Base-by-base conservation (phyloP, 1,140 invertebrate genomes). In the Ceratosolen solmsi region DNA sequence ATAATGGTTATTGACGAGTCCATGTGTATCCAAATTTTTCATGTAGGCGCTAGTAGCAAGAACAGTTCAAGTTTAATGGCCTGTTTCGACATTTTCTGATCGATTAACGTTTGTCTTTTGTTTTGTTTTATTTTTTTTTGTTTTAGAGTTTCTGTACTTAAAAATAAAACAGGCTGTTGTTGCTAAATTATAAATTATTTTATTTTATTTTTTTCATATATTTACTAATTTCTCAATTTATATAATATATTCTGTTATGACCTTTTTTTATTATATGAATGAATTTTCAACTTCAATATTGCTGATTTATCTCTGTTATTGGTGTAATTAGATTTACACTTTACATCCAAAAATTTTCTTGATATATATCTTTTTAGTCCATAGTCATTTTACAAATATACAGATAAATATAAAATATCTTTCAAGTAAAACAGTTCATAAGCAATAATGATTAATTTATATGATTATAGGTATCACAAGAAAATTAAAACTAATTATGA, bases 201-300 rank as follows among this genome's bases (percentile, higher is more conserved):
- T 72, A 46, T n/a, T 27, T 2, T 25, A 49, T 4, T 17, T 46
- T 72, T 11, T 5, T 49, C 15, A 72, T 72, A 72, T 51, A 72
- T 72, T 46, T 46, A 36, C 65, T 1, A 68, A 36, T 68, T 65
- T 65, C 3, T 36, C 33, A 70, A 46, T 72, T 72, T 72, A 27
- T 13, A 46, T 49, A 72, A 51, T 22, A 72, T 22, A 0, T 54
- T 20, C 20, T 54, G 20, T 20, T 54, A 22, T 54, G 51, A 46
- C 5, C 41, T 46, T 46, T 75, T 41, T 60, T n/a, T 33, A 58
- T 75, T 75, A 27, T 17, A 0, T 4, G 46, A 2, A 33, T 33
- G 33, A 75, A n/a, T 8, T 33, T 56, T 74, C 0, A n/a, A 36
- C 22, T 36, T 30, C 25, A n/a, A 4, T 74, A 56, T 56, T 74